These are phyloP conservation scores for Brachionus rubens DNA, from an alignment of 1,140 invertebrate genomes.

Conservation along the genomic window DNA sequence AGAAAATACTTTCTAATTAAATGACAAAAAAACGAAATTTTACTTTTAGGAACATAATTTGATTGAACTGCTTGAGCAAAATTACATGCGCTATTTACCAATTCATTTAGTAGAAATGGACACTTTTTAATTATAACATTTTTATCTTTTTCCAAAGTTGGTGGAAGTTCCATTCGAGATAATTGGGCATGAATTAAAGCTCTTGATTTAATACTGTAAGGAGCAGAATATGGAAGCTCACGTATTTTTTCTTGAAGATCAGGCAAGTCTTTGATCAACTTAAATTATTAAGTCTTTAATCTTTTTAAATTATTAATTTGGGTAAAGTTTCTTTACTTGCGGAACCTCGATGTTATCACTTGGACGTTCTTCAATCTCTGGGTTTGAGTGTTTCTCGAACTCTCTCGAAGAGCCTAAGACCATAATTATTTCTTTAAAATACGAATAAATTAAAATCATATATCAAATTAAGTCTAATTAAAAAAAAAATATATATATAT, in stretches of 20 bases:
- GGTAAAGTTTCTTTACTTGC: too few species aligned
- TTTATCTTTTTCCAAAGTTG: conserved; percentile 70
- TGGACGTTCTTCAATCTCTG: conserved; percentile 84
- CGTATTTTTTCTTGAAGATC: conserved; percentile 89
- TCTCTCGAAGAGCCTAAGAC: conserved; percentile 90
- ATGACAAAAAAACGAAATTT: conserved; percentile 53
- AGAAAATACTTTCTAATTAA: not conserved
- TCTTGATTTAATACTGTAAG: conserved; percentile 94
- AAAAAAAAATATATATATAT: conserved; percentile 35
- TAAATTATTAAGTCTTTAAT: too few species aligned
- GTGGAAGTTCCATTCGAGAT: conserved; percentile 73
- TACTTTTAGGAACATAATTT: conserved; percentile 68
- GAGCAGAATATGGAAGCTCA: conserved; percentile 82
- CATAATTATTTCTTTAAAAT: conserved; percentile 76
- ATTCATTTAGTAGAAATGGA: conserved; percentile 93
- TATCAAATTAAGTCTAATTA: too few species aligned
- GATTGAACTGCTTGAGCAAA: conserved; percentile 85
- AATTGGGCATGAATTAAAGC: conserved; percentile 91
- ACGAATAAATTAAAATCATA: too few species aligned
- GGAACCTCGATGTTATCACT: conserved; percentile 93
- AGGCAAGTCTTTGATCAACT: conserved; percentile 82
- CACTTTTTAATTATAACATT: conserved; percentile 82
- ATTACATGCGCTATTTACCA: conserved; percentile 90
- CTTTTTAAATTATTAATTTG: too few species aligned
- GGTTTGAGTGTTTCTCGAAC: conserved; percentile 88